Conservation (phyloP, 1,140 invertebrate species). For the Saccostrea glomerata region DNA sequence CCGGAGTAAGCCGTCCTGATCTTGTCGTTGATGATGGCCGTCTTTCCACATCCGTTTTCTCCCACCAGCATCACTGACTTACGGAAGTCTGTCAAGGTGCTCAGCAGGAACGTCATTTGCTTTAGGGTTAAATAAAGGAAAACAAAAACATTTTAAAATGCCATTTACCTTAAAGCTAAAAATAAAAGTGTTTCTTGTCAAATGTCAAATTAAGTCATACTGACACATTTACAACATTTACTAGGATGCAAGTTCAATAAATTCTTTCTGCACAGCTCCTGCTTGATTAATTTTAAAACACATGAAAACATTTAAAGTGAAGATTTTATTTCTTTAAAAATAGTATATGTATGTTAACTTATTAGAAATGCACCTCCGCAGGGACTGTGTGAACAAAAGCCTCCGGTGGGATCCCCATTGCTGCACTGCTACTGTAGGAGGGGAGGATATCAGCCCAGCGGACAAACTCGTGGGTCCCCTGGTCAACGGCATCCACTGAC, state of each 20-base stretch:
- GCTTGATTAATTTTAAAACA: too few species aligned
- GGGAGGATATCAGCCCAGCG: slow-evolving; percentile 75
- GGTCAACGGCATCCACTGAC: slow-evolving; percentile 65
- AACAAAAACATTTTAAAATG: not conserved
- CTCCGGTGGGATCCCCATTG: slow-evolving; percentile 75
- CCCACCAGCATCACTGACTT: slow-evolving; percentile 78
- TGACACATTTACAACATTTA: too few species aligned
- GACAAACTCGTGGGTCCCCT: slow-evolving; percentile 75
- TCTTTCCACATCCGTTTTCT: slow-evolving; percentile 78
- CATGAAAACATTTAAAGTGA: too few species aligned
- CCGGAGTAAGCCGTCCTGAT: slow-evolving; percentile 78
- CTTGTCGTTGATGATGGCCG: slow-evolving; percentile 76
- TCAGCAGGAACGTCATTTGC: slow-evolving; percentile 73
- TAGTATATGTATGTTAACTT: not conserved
- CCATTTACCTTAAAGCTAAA: too few species aligned
- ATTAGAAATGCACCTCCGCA: slow-evolving; percentile 67
- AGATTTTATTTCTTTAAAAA: not conserved
- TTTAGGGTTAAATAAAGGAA: slow-evolving; percentile 45
- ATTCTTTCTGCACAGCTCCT: too few species aligned
- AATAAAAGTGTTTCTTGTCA: too few species aligned
- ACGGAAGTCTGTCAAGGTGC: slow-evolving; percentile 75
- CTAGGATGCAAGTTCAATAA: too few species aligned
- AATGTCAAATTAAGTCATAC: too few species aligned
- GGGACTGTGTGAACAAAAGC: slow-evolving; percentile 77
- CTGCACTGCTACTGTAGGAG: slow-evolving; percentile 74